Evolutionary conservation across 1,140 invertebrate genomes (phyloP).

Genomic region (Chironomus tepperi): DNA sequence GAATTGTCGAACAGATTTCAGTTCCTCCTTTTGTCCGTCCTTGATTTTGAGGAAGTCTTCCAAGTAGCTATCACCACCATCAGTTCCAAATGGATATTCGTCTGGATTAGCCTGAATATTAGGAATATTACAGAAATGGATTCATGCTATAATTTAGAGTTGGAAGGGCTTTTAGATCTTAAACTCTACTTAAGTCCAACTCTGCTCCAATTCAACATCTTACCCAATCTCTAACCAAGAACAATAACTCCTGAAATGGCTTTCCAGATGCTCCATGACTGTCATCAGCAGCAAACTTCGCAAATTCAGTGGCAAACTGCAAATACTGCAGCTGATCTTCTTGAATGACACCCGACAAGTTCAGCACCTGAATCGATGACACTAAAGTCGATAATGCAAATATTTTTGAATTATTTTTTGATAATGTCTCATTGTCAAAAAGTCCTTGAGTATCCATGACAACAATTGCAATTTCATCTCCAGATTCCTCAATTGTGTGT

Average conservation of each 20-base stretch:
- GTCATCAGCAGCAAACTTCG: conserved; percentile 55
- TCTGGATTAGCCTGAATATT: background rate
- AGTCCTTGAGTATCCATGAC: conserved; percentile 65
- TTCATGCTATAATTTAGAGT: too few relatives aligned
- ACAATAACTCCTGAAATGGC: conserved; percentile 62
- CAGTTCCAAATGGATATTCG: background rate
- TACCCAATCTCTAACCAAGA: conserved; percentile 63
- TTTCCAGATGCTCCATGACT: conserved; percentile 42
- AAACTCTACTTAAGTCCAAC: too few relatives aligned
- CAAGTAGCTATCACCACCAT: background rate
- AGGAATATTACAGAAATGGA: too few relatives aligned
- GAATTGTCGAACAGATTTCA: background rate
- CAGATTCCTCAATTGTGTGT: conserved; percentile 21
- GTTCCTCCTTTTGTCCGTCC: background rate
- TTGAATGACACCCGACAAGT: conserved; percentile 56
- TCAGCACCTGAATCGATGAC: conserved; percentile 56
- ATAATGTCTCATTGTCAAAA: conserved; percentile 61
- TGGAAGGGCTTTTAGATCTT: too few relatives aligned
- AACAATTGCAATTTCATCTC: conserved; percentile 47
- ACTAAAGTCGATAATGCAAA: conserved; percentile 57
- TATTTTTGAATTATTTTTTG: conserved; percentile 61
- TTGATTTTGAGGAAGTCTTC: background rate
- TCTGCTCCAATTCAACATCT: background rate
- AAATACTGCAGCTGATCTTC: conserved; percentile 60
- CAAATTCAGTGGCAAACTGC: conserved; percentile 65